Evolutionary conservation across 2,113 vertebrate genomes (phyloP).

Genomic region (Siniperca knerii): DNA sequence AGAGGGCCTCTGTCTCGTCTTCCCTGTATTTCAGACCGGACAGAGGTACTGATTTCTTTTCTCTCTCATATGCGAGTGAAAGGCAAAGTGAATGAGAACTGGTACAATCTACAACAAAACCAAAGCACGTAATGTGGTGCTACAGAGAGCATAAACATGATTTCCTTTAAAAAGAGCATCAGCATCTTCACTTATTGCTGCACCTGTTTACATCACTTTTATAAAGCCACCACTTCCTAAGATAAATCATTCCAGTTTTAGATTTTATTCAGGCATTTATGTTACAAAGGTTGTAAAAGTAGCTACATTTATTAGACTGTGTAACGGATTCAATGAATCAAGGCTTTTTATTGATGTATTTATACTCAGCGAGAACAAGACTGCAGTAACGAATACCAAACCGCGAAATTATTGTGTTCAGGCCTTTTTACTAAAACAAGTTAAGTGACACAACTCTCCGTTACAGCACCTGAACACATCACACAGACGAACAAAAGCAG

Average conservation of each 20-base stretch:
- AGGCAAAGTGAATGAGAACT: not conserved
- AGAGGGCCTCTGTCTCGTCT: conserved; percentile 71
- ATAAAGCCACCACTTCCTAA: too few relatives aligned
- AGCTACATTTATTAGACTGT: not conserved
- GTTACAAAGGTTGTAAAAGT: not conserved
- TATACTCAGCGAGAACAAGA: not conserved
- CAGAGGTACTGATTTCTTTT: conserved; percentile 34
- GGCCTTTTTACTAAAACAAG: not conserved
- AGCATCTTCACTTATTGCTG: not conserved
- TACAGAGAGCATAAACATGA: not conserved
- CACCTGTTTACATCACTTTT: not conserved
- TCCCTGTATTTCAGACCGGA: conserved; percentile 39
- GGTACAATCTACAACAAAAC: conserved; percentile 3
- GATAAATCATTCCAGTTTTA: too few relatives aligned
- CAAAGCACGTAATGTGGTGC: not conserved
- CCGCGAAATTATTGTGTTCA: not conserved
- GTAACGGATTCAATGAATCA: not conserved
- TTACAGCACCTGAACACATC: conserved; percentile 8
- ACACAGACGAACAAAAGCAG: not conserved
- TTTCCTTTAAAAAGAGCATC: not conserved
- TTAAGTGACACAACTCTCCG: not conserved
- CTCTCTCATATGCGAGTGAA: not conserved
- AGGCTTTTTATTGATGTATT: not conserved
- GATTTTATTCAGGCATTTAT: not conserved
- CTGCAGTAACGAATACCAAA: not conserved